phyloP scores from a whole-genome alignment of 2,797 vertebrate species.

The Clarias fuscus region DNA sequence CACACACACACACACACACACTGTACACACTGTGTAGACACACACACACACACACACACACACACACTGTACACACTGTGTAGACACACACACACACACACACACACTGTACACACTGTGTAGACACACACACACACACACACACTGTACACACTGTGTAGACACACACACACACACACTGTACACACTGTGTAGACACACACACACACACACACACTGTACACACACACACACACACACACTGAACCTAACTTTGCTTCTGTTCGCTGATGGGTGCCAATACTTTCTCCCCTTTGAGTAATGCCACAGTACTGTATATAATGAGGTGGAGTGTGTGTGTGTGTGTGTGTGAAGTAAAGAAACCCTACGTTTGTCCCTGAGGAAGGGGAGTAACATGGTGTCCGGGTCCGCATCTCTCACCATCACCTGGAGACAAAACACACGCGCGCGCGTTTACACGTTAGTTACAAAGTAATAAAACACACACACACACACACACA shows the following conservation, averaged over 20 bases:
- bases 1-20: slow-evolving; percentile 11
- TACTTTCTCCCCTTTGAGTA: too few species aligned
- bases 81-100: slow-evolving; percentile 6
- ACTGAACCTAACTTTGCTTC: too few species aligned
- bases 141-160: too few species aligned
- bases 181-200: too few species aligned
- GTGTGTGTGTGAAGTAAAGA: neutral
- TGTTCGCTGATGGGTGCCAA: too few species aligned
- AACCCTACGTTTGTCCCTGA: slow-evolving; percentile 74
- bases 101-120: neutral
- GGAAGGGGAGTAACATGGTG: slow-evolving; percentile 79
- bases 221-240: too few species aligned
- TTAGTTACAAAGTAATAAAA: neutral
- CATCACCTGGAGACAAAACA: slow-evolving; percentile 68
- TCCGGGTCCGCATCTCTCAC: slow-evolving; percentile 84
- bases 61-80: neutral
- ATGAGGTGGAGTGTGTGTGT: too few species aligned
- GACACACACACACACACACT: too few species aligned
- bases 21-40: neutral
- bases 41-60: neutral
- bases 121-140: too few species aligned
- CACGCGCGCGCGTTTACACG: neutral
- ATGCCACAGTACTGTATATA: too few species aligned
- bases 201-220: too few species aligned
- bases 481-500: too few species aligned